A percentile compares a stretch with the other conserved stretches of the same genome.
phyloP scores from a whole-genome alignment of 2,888 invertebrate species.

The Trissolcus japonicus region DNA sequence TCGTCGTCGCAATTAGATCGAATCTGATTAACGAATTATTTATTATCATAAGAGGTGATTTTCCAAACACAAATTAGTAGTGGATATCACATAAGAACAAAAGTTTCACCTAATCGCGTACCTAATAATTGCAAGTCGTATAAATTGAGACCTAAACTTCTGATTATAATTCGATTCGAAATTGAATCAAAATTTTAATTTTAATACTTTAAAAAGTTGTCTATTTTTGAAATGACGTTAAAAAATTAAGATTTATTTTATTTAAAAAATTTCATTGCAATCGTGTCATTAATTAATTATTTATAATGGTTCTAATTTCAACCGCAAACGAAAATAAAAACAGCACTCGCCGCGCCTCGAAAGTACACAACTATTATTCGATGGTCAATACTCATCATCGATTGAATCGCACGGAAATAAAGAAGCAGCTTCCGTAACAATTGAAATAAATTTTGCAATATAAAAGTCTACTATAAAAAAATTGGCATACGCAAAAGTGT shows the following conservation, averaged over 20 bases:
- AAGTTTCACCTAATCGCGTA: too few species aligned
- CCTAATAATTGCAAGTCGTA: neutral
- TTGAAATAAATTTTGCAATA: neutral
- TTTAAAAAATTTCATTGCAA: neutral
- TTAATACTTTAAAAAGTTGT: too few species aligned
- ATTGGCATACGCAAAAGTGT: neutral
- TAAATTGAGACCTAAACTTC: neutral
- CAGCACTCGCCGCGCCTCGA: conserved; percentile 22
- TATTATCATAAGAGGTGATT: too few species aligned
- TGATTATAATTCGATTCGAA: neutral
- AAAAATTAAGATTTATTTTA: neutral
- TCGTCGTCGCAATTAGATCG: too few species aligned
- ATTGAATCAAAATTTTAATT: too few species aligned
- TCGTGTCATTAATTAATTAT: neutral
- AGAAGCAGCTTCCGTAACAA: conserved; percentile 8
- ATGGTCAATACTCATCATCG: conserved; percentile 28
- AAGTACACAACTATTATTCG: conserved; percentile 18
- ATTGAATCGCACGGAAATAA: conserved; percentile 22
- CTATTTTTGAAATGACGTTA: too few species aligned
- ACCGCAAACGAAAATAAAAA: conserved; percentile 5
- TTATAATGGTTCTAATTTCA: neutral
- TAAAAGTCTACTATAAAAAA: neutral
- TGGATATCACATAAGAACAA: too few species aligned
- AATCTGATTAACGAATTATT: too few species aligned
- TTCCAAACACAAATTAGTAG: too few species aligned